Base-by-base conservation (phyloP, 2,797 vertebrate species). In the Molossus alvarezi region DNA sequence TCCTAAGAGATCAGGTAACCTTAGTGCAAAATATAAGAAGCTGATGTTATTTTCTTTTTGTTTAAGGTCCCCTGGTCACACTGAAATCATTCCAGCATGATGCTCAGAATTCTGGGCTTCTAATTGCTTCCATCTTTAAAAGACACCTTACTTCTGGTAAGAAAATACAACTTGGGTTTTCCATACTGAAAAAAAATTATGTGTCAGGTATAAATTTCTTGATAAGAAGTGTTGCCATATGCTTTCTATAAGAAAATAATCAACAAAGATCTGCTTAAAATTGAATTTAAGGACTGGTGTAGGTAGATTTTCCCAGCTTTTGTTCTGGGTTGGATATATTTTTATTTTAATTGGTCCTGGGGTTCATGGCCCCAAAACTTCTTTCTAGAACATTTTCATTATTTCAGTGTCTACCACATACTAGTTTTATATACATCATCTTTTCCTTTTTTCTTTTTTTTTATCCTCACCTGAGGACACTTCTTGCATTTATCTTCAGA, bases 71-170 rank as follows among this genome's bases (percentile, higher is more conserved):
- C 20, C 89, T 92, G 93, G 72, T 90, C 69, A 71, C 55, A 11
- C 0, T 17, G 17, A 83, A 93, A 62, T 86, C 84, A 60, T 85
- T 37, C 33, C 97, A 94, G 80, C 64, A 9, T 1, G 72, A 82
- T 15, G 41, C 60, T 80, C 55, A 5, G 72, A 95, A 93, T 86
- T 75, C 82, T 53, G 67, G 25, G 17, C 85, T 93, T 91, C 64
- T 41, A 23, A 51, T 60, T 27, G 23, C 91, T 81, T 83, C 95
- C 37, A 33, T 90, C 58, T 79, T 91, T 72, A 94, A 95, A 94
- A 73, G 41, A 91, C 79, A 82, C 3, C 67, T 76, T 64, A 76
- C 18, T 83, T 93, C 90, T 48, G 97, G 97, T 98, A 97, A 97
- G 96, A 94, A 91, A 71, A 93, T 23, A 17, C 53, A 60, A 15